Percentiles rank a stretch among this genome's conserved stretches.
These are phyloP conservation scores for Arctia plantaginis DNA, from an alignment of 2,888 invertebrate species.

Conservation along the genomic window DNA sequence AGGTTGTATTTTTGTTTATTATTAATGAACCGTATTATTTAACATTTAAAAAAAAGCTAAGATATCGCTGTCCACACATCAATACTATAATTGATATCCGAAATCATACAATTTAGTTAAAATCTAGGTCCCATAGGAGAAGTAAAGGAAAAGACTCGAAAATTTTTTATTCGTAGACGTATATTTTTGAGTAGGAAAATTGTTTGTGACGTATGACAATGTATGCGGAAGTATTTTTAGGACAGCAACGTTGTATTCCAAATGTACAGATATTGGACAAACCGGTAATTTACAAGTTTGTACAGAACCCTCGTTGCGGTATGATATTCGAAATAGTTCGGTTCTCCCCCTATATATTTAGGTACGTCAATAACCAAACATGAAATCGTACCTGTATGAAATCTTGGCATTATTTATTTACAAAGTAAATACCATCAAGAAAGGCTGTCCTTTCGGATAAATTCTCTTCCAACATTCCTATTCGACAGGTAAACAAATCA, in stretches of 20 bases:
- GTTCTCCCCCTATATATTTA: neutral
- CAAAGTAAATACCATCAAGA: neutral
- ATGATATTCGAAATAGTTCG: neutral
- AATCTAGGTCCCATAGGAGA: neutral
- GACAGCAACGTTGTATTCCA: neutral
- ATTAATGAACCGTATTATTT: too few relatives aligned
- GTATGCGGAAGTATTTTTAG: neutral
- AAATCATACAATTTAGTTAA: too few relatives aligned
- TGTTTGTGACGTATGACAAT: neutral
- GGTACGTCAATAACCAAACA: neutral
- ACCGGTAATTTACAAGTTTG: neutral
- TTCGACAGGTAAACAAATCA: neutral
- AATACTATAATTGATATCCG: too few relatives aligned
- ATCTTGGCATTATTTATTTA: neutral
- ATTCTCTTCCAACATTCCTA: neutral
- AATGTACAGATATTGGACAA: neutral
- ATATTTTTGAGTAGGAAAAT: too few relatives aligned
- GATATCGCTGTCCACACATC: too few relatives aligned
- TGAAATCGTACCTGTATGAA: neutral
- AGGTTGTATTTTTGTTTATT: too few relatives aligned
- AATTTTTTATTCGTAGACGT: neutral
- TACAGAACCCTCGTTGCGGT: neutral
- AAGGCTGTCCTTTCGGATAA: neutral
- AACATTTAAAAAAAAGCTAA: too few relatives aligned
- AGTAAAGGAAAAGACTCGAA: neutral